Conservation (phyloP, 2,113 vertebrate genomes). For the Phylloscopus trochiloides region DNA sequence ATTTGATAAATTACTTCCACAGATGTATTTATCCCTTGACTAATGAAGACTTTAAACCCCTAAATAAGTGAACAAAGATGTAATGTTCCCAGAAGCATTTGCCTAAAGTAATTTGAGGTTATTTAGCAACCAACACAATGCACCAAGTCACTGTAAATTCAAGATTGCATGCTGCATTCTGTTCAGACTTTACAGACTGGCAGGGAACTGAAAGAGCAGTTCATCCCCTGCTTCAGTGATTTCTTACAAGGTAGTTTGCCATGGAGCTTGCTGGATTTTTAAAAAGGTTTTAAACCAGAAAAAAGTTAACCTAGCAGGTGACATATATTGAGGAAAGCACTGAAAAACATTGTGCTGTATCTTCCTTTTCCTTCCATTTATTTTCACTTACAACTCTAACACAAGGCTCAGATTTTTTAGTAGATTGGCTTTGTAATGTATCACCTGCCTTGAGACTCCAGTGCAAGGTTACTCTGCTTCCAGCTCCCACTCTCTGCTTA, state of each 20-base stretch:
- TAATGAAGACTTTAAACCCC: conserved; percentile 30
- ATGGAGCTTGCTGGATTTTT: neutral
- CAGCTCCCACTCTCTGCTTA: neutral
- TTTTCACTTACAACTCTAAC: neutral
- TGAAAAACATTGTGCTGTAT: neutral
- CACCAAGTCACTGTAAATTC: neutral
- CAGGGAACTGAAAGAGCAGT: neutral
- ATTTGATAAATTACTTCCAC: conserved; percentile 43
- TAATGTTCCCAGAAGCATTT: conserved; percentile 5
- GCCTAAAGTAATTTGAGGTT: conserved; percentile 6
- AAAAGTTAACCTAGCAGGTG: neutral
- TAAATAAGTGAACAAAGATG: neutral
- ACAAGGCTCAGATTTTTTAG: neutral
- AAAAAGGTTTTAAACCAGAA: neutral
- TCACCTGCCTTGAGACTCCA: neutral
- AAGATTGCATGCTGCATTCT: neutral
- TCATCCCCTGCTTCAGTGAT: neutral
- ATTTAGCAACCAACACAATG: neutral
- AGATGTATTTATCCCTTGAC: conserved; percentile 20
- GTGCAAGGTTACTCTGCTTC: neutral
- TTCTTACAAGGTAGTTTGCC: neutral
- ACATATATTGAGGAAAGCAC: neutral
- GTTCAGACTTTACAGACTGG: neutral
- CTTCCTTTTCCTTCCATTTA: neutral
- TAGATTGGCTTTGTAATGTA: neutral